A percentile compares a stretch with the other conserved stretches of the same genome.
Evolutionary conservation across 2,113 vertebrate genomes (phyloP).

Genomic region (Talpa occidentalis): DNA sequence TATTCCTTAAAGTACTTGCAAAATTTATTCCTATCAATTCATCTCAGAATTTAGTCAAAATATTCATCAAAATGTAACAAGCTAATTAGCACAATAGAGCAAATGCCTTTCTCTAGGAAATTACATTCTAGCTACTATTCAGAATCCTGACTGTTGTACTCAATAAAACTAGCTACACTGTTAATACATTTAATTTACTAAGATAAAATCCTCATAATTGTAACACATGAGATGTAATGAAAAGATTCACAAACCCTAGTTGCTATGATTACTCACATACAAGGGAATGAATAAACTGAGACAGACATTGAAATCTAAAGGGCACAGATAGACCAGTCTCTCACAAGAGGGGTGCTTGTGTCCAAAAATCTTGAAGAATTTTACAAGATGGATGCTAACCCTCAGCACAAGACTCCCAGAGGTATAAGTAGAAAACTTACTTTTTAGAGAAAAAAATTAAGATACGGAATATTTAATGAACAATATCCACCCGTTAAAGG

Average conservation of each 20-base stretch:
- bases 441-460: conserved; percentile 21
- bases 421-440: conserved; percentile 1
- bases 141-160: neutral
- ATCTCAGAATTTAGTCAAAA: conserved; percentile 42
- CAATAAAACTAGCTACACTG: conserved; percentile 6
- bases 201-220: conserved; percentile 48
- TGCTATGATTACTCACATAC: neutral
- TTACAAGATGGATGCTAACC: neutral
- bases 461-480: conserved; percentile 16
- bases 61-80: conserved; percentile 35
- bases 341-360: neutral
- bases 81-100: neutral
- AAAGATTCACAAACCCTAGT: neutral
- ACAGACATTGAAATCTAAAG: neutral
- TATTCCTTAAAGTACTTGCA: conserved; percentile 31
- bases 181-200: conserved; percentile 48
- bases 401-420: neutral
- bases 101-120: neutral
- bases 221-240: conserved; percentile 33
- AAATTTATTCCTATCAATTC: conserved; percentile 33
- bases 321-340: neutral
- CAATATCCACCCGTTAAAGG: conserved; percentile 29
- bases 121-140: neutral
- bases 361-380: neutral
- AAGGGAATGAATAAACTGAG: conserved; percentile 25